phyloP scores from a whole-genome alignment of 1,140 invertebrate species.

The Rhopalosiphum maidis region DNA sequence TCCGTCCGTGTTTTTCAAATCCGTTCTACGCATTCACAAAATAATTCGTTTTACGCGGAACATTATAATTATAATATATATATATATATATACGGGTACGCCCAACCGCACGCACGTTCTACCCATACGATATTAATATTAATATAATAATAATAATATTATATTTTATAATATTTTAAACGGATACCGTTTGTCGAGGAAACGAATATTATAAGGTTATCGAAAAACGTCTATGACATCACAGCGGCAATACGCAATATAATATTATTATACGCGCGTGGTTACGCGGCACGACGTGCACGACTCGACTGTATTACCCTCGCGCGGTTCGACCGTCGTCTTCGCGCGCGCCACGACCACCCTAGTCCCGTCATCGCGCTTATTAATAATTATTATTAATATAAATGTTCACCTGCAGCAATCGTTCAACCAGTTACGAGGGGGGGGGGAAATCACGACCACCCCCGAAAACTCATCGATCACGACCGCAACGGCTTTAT shows the following conservation, averaged over 20 bases:
- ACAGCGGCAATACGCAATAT: background rate
- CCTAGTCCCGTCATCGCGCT: background rate
- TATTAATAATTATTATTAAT: constrained; percentile 26
- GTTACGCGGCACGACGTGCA: background rate
- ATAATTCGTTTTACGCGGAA: constrained; percentile 8
- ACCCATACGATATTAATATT: background rate
- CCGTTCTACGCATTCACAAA: background rate
- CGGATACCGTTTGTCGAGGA: background rate
- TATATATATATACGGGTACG: background rate
- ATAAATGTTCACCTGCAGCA: background rate
- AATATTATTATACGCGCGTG: background rate
- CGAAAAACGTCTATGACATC: background rate
- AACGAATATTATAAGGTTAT: background rate
- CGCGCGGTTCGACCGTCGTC: background rate
- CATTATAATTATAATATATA: background rate
- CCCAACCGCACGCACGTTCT: background rate
- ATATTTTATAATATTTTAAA: background rate
- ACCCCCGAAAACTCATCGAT: background rate
- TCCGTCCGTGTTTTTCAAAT: background rate
- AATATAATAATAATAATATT: background rate
- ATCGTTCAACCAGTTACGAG: background rate
- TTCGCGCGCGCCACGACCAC: background rate
- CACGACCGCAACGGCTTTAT: background rate
- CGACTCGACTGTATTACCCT: background rate
- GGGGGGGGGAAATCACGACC: background rate